phyloP scores from a whole-genome alignment of 1,140 invertebrate species.

The Ips nitidus region DNA sequence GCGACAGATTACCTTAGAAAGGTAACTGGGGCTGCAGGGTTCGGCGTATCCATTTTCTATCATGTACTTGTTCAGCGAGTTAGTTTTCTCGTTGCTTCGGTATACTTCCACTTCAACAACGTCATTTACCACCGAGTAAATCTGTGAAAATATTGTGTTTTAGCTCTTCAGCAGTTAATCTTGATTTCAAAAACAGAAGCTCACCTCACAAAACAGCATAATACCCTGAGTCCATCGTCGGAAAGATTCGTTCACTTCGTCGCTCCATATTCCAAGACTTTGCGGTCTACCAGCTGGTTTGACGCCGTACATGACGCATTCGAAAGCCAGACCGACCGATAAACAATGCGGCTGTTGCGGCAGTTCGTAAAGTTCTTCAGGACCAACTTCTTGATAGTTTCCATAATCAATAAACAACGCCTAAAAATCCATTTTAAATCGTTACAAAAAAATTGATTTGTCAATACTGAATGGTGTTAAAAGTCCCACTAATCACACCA shows the following conservation, averaged over 20 bases:
- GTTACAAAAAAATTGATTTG: too few species aligned
- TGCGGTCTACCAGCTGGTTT: slow-evolving; percentile 63
- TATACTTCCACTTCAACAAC: slow-evolving; percentile 66
- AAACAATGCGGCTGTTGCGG: slow-evolving; percentile 42
- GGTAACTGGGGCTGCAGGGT: slow-evolving; percentile 68
- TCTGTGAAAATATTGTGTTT: slow-evolving; percentile 51
- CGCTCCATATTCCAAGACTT: slow-evolving; percentile 62
- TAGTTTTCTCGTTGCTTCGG: slow-evolving; percentile 39
- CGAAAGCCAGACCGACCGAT: slow-evolving; percentile 63
- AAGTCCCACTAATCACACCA: too few species aligned
- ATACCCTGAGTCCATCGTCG: slow-evolving; percentile 45
- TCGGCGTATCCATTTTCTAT: slow-evolving; percentile 65
- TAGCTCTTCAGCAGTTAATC: not conserved
- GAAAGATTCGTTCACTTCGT: slow-evolving; percentile 58
- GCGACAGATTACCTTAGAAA: slow-evolving; percentile 63
- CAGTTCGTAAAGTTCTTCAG: slow-evolving; percentile 48
- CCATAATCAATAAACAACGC: slow-evolving; percentile 82
- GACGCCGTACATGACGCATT: slow-evolving; percentile 69
- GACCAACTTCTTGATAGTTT: slow-evolving; percentile 54
- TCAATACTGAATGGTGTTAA: too few species aligned
- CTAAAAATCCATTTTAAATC: slow-evolving; percentile 37
- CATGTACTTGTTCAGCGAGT: slow-evolving; percentile 63
- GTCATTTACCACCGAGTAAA: slow-evolving; percentile 78
- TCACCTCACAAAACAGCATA: slow-evolving; percentile 54
- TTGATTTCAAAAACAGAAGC: not conserved